These are phyloP conservation scores for Bradypodion ventrale DNA, from an alignment of 2,797 vertebrate species.

Conservation along the genomic window DNA sequence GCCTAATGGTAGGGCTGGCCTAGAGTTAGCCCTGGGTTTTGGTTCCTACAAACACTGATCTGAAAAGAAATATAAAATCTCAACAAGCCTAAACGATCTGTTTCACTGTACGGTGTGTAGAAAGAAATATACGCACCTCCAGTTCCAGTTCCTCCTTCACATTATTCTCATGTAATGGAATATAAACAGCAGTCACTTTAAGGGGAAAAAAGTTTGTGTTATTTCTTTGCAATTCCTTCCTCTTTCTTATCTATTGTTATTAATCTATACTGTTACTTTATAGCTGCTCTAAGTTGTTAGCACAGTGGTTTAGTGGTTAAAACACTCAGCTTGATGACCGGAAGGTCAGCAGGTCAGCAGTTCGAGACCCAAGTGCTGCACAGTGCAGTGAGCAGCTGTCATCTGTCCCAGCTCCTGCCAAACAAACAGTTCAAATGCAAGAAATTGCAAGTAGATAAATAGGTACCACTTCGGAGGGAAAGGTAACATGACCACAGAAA, in stretches of 20 bases:
- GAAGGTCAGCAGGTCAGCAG: too few species aligned
- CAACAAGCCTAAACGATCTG: background rate
- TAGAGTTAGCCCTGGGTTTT: background rate
- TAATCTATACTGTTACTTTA: background rate
- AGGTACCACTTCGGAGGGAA: too few species aligned
- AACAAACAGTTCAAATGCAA: too few species aligned
- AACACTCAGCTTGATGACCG: too few species aligned
- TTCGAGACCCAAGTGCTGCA: too few species aligned
- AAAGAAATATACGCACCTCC: background rate
- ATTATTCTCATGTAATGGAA: background rate
- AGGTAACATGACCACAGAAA: too few species aligned
- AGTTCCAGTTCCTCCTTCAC: background rate
- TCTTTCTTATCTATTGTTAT: background rate
- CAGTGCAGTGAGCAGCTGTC: too few species aligned
- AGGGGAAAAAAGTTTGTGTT: background rate
- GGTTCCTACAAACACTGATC: background rate
- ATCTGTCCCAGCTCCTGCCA: too few species aligned
- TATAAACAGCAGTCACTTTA: slow-evolving; percentile 1
- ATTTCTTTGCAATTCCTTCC: background rate
- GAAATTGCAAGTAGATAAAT: too few species aligned
- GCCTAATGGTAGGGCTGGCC: background rate
- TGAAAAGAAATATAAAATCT: background rate
- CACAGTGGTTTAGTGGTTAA: too few species aligned
- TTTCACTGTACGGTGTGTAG: background rate
- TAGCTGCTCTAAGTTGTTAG: too few species aligned